phyloP scores from a whole-genome alignment of 1,140 invertebrate genomes.

The Papilio dardanus region DNA sequence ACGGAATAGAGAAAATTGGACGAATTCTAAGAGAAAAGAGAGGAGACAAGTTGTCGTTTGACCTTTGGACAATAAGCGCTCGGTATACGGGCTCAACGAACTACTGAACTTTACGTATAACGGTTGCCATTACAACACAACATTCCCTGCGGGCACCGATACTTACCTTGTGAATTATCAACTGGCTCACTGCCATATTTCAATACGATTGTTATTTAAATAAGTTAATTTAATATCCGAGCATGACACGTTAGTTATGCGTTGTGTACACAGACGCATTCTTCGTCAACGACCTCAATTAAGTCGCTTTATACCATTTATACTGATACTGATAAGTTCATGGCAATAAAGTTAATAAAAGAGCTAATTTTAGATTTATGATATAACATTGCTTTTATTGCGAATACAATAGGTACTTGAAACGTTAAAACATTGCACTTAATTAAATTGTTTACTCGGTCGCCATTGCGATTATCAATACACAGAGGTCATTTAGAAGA shows the following conservation, averaged over 20 bases:
- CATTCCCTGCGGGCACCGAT: constrained; percentile 57
- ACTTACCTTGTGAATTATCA: constrained; percentile 47
- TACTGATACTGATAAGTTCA: constrained; percentile 38
- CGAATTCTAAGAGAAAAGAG: constrained; percentile 26
- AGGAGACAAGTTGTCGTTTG: constrained; percentile 45
- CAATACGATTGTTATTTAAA: constrained; percentile 42
- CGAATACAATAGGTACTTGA: constrained; percentile 27
- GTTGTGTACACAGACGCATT: constrained; percentile 34
- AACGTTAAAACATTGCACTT: neutral
- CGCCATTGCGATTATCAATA: neutral
- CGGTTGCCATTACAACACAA: constrained; percentile 65
- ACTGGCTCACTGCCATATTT: constrained; percentile 45
- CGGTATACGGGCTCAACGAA: constrained; percentile 64
- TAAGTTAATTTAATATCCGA: constrained; percentile 41
- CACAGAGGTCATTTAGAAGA: constrained; percentile 1
- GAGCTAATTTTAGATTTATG: constrained; percentile 36
- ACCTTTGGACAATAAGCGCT: constrained; percentile 72
- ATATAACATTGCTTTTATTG: constrained; percentile 31
- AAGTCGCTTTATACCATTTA: constrained; percentile 30
- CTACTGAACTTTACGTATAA: constrained; percentile 74
- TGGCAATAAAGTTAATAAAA: constrained; percentile 33
- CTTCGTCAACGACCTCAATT: constrained; percentile 36
- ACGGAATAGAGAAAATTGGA: constrained; percentile 10
- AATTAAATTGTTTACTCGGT: constrained; percentile 18
- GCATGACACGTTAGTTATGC: constrained; percentile 36